A percentile compares a stretch with the other conserved stretches of the same genome.
These are phyloP conservation scores for Brachyistius frenatus DNA, from an alignment of 2,113 vertebrate species.

Conservation along the genomic window DNA sequence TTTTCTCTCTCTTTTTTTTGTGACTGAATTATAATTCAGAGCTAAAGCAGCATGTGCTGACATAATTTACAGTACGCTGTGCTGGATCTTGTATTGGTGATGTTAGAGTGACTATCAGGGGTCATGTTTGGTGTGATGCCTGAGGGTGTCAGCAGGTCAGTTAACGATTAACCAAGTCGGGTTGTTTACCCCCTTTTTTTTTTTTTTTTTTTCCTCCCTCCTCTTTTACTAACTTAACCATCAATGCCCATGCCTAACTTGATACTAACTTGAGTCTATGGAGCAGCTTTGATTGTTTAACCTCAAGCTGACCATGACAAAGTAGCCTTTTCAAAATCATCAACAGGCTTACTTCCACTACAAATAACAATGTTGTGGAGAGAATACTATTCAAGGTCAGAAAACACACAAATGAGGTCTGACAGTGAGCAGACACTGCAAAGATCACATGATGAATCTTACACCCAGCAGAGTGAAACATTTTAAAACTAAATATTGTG, in stretches of 20 bases:
- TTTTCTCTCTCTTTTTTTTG: slow-evolving; percentile 2
- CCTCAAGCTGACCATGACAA: slow-evolving; percentile 77
- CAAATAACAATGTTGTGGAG: slow-evolving; percentile 37
- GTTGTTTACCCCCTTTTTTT: slow-evolving; percentile 7
- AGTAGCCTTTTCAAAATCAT: slow-evolving; percentile 55
- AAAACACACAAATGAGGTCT: slow-evolving; percentile 15
- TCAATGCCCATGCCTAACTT: slow-evolving; percentile 55
- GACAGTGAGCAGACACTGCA: neutral
- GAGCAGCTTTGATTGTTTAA: slow-evolving; percentile 72
- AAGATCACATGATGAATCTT: slow-evolving; percentile 2
- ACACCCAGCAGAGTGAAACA: too few species aligned
- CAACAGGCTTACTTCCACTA: slow-evolving; percentile 65
- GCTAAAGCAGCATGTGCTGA: slow-evolving; percentile 35
- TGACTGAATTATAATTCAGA: slow-evolving; percentile 41
- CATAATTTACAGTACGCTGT: slow-evolving; percentile 11
- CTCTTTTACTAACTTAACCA: slow-evolving; percentile 46
- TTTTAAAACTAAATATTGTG: too few species aligned
- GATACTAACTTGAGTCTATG: slow-evolving; percentile 68
- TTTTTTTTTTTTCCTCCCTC: slow-evolving; percentile 3
- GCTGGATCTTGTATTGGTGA: slow-evolving; percentile 8
- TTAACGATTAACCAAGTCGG: slow-evolving; percentile 53
- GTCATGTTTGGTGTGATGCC: slow-evolving; percentile 39
- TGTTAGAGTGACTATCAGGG: neutral
- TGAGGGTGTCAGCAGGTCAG: slow-evolving; percentile 48
- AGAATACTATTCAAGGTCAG: slow-evolving; percentile 11